Evolutionary conservation across 2,113 vertebrate species (phyloP).

Genomic region (Seriola aureovittata): DNA sequence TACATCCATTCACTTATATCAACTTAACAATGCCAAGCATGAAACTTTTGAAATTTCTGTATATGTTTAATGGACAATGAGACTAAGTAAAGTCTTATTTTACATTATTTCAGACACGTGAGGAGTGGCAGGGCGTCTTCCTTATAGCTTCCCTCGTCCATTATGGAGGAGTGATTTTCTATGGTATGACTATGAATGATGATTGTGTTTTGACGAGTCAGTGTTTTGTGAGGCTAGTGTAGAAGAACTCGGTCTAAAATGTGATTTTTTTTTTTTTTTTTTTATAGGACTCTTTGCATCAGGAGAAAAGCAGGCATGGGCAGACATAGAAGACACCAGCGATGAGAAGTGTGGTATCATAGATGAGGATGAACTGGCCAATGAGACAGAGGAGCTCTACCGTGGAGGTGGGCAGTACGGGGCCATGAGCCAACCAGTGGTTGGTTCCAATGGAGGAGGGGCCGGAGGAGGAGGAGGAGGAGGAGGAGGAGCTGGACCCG

Average conservation of each 20-base stretch:
- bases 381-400: constrained; percentile 96
- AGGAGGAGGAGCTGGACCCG: constrained; percentile 72
- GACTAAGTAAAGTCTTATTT: neutral
- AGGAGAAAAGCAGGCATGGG: constrained; percentile 97
- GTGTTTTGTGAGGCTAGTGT: neutral
- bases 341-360: constrained; percentile 99
- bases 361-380: constrained; percentile 96
- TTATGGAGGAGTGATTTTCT: constrained; percentile 87
- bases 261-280: constrained; percentile 60
- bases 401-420: constrained; percentile 92
- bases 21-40: neutral
- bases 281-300: constrained; percentile 93
- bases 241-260: neutral
- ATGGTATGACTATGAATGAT: constrained; percentile 73
- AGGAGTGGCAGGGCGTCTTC: constrained; percentile 94
- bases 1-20: constrained; percentile 48
- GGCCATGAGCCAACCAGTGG: constrained; percentile 87
- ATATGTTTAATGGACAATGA: neutral
- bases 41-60: neutral
- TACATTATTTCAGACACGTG: constrained; percentile 85
- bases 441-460: constrained; percentile 79
- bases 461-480: constrained; percentile 66
- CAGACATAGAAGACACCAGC: constrained; percentile 96
- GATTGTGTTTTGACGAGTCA: too few species aligned
- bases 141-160: constrained; percentile 91